These are phyloP conservation scores for Oegoconia quadripuncta DNA, from an alignment of 2,888 invertebrate genomes.

Conservation along the genomic window DNA sequence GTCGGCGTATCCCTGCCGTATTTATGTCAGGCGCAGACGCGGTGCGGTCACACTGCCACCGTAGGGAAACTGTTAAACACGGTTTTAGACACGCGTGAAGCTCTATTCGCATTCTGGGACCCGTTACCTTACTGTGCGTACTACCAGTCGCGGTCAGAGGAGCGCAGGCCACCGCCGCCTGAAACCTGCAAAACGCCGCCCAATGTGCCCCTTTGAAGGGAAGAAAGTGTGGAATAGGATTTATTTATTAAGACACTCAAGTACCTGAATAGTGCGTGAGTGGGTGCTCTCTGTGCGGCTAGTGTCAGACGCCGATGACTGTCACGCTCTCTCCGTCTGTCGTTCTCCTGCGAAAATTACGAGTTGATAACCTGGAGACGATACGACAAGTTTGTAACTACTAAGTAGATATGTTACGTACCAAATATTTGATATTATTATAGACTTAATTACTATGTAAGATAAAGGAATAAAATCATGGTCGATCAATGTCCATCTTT, in stretches of 20 bases:
- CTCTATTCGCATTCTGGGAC: conserved; percentile 90
- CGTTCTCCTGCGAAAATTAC: conserved; percentile 37
- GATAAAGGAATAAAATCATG: conserved; percentile 28
- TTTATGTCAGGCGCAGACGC: conserved; percentile 85
- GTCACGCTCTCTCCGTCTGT: conserved; percentile 32
- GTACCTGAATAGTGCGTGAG: conserved; percentile 75
- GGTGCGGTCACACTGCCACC: conserved; percentile 81
- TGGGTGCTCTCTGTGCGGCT: conserved; percentile 43
- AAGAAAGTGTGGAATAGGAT: conserved; percentile 31
- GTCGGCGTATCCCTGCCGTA: conserved; percentile 90
- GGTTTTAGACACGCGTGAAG: conserved; percentile 88
- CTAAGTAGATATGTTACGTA: conserved; percentile 65
- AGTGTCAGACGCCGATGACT: conserved; percentile 24
- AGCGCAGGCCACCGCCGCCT: conserved; percentile 63
- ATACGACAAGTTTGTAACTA: conserved; percentile 69
- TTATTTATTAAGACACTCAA: conserved; percentile 69
- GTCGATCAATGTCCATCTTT: conserved; percentile 16
- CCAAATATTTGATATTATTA: conserved; percentile 44
- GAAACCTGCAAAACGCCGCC: conserved; percentile 79
- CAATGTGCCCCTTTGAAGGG: conserved; percentile 65
- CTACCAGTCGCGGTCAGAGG: conserved; percentile 88
- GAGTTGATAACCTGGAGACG: conserved; percentile 48
- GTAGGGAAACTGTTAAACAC: conserved; percentile 82
- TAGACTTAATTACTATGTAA: conserved; percentile 33
- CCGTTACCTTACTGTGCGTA: conserved; percentile 92